A percentile compares a stretch with the other conserved stretches of the same genome.
Conservation (phyloP, 2,113 vertebrate genomes). For the Etheostoma cragini region DNA sequence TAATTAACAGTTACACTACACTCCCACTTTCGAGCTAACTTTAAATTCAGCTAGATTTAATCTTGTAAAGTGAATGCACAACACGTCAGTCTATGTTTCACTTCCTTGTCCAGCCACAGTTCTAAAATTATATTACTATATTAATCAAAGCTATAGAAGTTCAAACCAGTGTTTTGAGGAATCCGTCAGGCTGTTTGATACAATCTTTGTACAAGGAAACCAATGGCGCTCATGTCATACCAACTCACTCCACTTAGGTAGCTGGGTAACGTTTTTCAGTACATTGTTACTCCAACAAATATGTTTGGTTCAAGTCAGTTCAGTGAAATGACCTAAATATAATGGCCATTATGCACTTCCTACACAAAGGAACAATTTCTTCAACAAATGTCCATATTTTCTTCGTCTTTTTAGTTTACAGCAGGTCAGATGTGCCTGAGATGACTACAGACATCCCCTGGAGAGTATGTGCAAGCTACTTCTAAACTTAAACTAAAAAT, state of each 20-base stretch:
- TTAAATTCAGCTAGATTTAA: constrained; percentile 4
- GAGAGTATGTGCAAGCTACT: not conserved
- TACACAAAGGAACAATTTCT: constrained; percentile 5
- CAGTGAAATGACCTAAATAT: constrained; percentile 1
- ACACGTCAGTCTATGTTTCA: constrained; percentile 5
- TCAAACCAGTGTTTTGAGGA: not conserved
- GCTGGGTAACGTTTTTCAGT: not conserved
- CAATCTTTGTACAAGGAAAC: not conserved
- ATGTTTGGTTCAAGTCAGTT: constrained; percentile 27
- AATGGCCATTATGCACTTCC: not conserved
- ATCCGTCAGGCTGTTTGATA: not conserved
- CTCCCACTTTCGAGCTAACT: not conserved
- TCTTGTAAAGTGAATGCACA: not conserved
- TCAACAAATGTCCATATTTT: constrained; percentile 3
- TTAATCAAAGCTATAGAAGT: not conserved
- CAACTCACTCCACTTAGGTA: not conserved
- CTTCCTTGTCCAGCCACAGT: not conserved
- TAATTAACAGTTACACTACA: not conserved
- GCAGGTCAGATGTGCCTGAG: constrained; percentile 16
- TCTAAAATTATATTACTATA: not conserved
- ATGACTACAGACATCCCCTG: constrained; percentile 1
- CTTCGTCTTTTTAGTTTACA: not conserved
- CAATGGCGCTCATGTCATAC: not conserved
- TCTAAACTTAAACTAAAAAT: not conserved
- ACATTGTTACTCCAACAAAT: constrained; percentile 2